These are phyloP conservation scores for Hydractinia symbiolongicarpus DNA, from an alignment of 30 jellyfish, hydroid and myxozoan species.

Conservation along the genomic window DNA sequence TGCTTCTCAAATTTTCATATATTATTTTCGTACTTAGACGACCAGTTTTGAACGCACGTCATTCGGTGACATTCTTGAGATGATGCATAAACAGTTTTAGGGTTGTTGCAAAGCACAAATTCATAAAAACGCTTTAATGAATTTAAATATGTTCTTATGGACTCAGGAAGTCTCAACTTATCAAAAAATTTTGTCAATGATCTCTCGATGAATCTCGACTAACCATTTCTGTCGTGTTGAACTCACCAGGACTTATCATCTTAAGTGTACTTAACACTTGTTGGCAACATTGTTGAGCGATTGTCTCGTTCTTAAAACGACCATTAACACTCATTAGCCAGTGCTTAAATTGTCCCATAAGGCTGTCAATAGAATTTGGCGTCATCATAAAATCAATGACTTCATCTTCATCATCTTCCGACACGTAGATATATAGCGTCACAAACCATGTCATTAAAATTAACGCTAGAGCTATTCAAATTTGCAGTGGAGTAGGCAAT, in stretches of 20 bases:
- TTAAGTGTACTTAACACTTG: constrained; percentile 7
- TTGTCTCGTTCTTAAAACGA: constrained; percentile 1
- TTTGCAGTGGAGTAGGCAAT: too few species aligned
- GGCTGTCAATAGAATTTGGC: not conserved
- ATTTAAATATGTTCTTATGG: constrained; percentile 30
- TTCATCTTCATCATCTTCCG: constrained; percentile 18
- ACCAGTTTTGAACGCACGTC: not conserved
- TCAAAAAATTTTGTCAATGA: constrained; percentile 15
- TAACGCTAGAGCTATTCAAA: too few species aligned
- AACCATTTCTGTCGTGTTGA: not conserved
- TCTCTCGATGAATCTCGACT: not conserved
- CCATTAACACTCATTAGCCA: constrained; percentile 33
- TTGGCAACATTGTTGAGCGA: constrained; percentile 9
- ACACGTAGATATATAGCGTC: not conserved
- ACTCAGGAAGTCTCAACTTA: constrained; percentile 4
- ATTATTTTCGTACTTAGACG: not conserved
- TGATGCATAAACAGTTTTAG: not conserved
- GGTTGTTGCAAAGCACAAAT: not conserved
- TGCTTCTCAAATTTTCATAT: not conserved
- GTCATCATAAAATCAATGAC: constrained; percentile 3
- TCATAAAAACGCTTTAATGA: constrained; percentile 16
- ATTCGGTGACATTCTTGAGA: not conserved
- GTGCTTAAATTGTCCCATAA: constrained; percentile 3
- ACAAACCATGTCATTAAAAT: too few species aligned
- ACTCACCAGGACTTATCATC: not conserved